Evolutionary conservation across 2,797 vertebrate species (phyloP).

Genomic region (Spheniscus humboldti): DNA sequence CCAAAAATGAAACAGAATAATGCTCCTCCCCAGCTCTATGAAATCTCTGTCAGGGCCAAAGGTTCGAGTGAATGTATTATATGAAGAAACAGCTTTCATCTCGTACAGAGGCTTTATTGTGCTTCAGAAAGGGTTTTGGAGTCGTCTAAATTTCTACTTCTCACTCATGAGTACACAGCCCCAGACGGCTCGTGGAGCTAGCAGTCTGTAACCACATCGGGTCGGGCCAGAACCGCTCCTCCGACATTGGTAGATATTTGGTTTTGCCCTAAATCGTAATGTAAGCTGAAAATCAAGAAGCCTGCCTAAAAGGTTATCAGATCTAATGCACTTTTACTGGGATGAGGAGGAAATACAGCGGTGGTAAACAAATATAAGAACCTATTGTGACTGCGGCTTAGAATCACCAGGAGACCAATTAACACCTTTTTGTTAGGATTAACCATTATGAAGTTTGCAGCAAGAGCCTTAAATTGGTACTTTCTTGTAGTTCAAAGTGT

Average conservation of each 20-base stretch:
- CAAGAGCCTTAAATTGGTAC: slow-evolving; percentile 60
- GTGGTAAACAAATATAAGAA: slow-evolving; percentile 57
- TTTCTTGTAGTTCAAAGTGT: slow-evolving; percentile 65
- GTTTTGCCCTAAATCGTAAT: not conserved
- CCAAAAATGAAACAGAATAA: not conserved
- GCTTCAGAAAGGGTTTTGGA: slow-evolving; percentile 3
- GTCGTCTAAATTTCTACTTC: not conserved
- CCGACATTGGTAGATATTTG: not conserved
- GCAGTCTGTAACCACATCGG: not conserved
- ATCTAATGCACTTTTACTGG: not conserved
- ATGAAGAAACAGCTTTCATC: not conserved
- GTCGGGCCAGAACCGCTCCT: not conserved
- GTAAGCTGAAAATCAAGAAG: not conserved
- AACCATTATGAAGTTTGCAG: slow-evolving; percentile 60
- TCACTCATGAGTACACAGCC: not conserved
- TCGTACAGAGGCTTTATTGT: not conserved
- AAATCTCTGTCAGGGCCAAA: slow-evolving; percentile 16
- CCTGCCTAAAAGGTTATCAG: not conserved
- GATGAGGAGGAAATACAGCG: slow-evolving; percentile 18
- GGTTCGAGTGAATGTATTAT: not conserved
- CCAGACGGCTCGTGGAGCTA: not conserved
- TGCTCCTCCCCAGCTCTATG: not conserved
- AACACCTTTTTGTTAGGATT: slow-evolving; percentile 71
- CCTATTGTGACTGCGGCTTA: slow-evolving; percentile 41
- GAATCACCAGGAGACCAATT: slow-evolving; percentile 67